phyloP scores from a whole-genome alignment of 2,113 vertebrate genomes.

The Candoia aspera region DNA sequence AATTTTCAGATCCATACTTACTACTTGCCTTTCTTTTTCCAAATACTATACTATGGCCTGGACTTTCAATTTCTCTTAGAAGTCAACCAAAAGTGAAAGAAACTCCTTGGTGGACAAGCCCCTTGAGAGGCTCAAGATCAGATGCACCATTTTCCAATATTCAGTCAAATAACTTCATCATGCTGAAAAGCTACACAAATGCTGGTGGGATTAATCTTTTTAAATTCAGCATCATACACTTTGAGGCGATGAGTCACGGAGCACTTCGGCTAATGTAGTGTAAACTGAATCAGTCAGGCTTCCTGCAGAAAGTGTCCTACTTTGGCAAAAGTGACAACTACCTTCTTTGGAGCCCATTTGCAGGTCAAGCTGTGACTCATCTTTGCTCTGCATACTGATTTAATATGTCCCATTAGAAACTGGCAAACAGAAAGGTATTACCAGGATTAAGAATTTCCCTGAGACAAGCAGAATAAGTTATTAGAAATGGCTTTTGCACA shows the following conservation, averaged over 20 bases:
- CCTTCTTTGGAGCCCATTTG: slow-evolving; percentile 15
- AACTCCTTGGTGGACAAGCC: neutral
- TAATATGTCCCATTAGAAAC: slow-evolving; percentile 1
- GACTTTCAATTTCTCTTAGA: neutral
- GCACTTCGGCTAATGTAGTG: neutral
- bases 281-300: neutral
- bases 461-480: neutral
- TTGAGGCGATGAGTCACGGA: neutral
- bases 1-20: neutral
- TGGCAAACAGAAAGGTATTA: neutral
- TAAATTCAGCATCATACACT: neutral
- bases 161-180: neutral
- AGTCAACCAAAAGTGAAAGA: neutral
- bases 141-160: accelerated
- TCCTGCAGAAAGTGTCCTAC: neutral
- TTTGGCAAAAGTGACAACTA: neutral
- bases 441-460: neutral
- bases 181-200: neutral
- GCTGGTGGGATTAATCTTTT: neutral
- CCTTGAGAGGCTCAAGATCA: neutral
- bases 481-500: slow-evolving; percentile 5
- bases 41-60: neutral
- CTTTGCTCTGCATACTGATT: neutral
- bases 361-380: neutral
- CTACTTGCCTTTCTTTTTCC: neutral